A percentile compares a stretch with the other conserved stretches of the same genome.
Conservation (phyloP, 2,888 invertebrate species). For the Archips crataeganus region DNA sequence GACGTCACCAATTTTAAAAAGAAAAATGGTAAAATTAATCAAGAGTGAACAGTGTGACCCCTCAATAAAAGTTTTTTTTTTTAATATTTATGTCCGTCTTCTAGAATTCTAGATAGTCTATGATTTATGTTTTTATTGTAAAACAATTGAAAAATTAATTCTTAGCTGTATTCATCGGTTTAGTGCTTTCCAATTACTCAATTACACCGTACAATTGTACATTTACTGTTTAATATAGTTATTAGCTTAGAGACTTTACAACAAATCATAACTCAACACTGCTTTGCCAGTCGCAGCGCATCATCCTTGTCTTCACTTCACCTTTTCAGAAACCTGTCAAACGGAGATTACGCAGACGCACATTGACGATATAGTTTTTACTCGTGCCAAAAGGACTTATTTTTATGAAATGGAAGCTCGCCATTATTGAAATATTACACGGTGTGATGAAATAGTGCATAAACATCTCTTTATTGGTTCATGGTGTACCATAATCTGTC, state of each 20-base stretch:
- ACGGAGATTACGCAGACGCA: constrained; percentile 51
- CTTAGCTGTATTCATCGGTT: constrained; percentile 22
- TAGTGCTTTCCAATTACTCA: constrained; percentile 3
- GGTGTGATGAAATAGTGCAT: constrained; percentile 18
- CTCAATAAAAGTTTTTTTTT: too few relatives aligned
- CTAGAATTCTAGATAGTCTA: neutral
- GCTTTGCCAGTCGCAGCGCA: constrained; percentile 35
- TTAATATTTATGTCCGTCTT: too few relatives aligned
- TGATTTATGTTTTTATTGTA: constrained; percentile 45
- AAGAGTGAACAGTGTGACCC: too few relatives aligned
- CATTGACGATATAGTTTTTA: constrained; percentile 47
- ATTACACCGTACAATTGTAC: constrained; percentile 7
- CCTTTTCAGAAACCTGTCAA: constrained; percentile 58
- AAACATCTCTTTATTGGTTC: neutral
- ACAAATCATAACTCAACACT: neutral
- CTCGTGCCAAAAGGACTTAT: constrained; percentile 16
- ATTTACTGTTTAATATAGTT: constrained; percentile 13
- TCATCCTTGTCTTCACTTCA: constrained; percentile 54
- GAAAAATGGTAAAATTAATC: too few relatives aligned
- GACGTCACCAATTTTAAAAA: too few relatives aligned
- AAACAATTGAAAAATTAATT: too few relatives aligned
- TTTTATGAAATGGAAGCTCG: constrained; percentile 10
- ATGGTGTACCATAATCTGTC: constrained; percentile 13
- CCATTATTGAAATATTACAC: constrained; percentile 14
- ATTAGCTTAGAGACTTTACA: neutral